Base-by-base conservation (phyloP, 2,888 invertebrate species). In the Glaucopsyche alexis region DNA sequence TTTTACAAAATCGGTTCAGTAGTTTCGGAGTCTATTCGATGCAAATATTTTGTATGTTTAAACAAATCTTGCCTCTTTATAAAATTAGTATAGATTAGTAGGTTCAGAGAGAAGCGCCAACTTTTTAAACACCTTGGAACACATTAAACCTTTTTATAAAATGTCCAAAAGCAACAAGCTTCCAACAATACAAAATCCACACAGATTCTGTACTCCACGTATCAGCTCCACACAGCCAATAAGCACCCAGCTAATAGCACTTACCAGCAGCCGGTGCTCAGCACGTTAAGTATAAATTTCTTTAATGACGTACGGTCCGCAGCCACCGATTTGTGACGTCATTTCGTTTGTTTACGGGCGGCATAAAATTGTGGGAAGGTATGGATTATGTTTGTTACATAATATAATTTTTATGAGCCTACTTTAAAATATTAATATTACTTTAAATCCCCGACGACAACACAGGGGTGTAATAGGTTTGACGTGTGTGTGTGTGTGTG, bases 251-350 rank as follows among this genome's bases (percentile, higher is more conserved):
- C 78, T 84, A 84, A 87, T 84, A 80, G 84, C 81, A 85, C 86
- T 86, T 83, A 82, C 81, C 80, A 80, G 81, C 84, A 84, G 83
- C 83, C 85, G 81, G 82, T 79, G 80, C 80, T 80, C 79, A 81
- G 79, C 76, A 74, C 75, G 76, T 77, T 72, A 84, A 85, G 83
- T 84, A 85, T 86, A 85, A 87, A 88, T 87, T 84, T 82, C 77
- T 82, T 83, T 87, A 86, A 85, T 85, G 84, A 85, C 83, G 80
- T 80, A 77, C 78, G 78, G 77, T 76, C 78, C 76, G 79, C 73
- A 73, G 49, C 49, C 11, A 49, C 60, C 29, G 60, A 60, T 60
- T 60, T 60, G 60, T 60, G 29, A 29, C 42, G 16, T 16, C 66
- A 67, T 67, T 67, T 11, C 16, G 45, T 42, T 67, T 67, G n/a